These are phyloP conservation scores for Onychomys leucogaster DNA, from an alignment of 2,797 vertebrate species.

Conservation along the genomic window DNA sequence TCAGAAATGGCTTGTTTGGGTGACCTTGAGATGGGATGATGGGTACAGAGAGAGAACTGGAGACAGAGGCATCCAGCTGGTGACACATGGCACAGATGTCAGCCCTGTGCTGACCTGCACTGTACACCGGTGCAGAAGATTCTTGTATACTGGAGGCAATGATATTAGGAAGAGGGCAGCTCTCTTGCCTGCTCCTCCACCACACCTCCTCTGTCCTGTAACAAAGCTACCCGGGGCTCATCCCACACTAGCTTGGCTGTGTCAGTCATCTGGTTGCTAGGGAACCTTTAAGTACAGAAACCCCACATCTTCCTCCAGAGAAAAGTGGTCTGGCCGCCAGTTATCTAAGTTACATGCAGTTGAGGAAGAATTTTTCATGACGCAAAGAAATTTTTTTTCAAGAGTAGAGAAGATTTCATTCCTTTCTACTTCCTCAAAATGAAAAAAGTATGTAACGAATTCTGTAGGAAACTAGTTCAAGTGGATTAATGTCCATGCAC, in stretches of 20 bases:
- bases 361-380: background rate
- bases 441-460: background rate
- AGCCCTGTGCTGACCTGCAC: background rate
- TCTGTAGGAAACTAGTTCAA: slow-evolving; percentile 28
- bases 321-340: background rate
- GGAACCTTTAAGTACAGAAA: background rate
- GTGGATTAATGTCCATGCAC: background rate
- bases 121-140: background rate
- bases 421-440: slow-evolving; percentile 13
- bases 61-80: background rate
- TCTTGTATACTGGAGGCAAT: background rate
- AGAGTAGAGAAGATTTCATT: background rate
- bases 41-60: background rate
- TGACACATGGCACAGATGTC: background rate
- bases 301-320: background rate
- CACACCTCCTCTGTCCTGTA: background rate
- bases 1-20: background rate
- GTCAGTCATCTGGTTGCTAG: background rate
- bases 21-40: background rate
- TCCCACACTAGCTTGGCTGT: background rate
- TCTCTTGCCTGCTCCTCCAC: background rate
- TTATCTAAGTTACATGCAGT: slow-evolving; percentile 14
- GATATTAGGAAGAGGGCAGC: background rate
- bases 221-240: background rate
- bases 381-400: background rate